A percentile compares a stretch with the other conserved stretches of the same genome.
Conservation (phyloP, 2,888 invertebrate species). For the Zele albiditarsus region DNA sequence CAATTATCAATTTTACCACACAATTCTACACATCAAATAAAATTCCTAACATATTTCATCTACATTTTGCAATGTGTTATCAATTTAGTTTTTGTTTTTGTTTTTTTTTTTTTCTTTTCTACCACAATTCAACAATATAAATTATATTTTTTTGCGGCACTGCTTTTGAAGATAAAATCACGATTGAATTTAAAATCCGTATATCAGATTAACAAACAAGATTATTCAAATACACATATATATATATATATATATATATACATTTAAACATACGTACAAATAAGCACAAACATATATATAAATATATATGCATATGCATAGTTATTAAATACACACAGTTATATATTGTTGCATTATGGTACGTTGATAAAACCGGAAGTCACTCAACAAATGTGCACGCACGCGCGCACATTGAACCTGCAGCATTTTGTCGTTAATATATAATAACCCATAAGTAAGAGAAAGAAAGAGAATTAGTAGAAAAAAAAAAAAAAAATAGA, state of each 20-base stretch:
- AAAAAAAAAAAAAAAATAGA: constrained; percentile 44
- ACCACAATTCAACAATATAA: constrained; percentile 5
- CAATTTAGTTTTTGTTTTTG: too few relatives aligned
- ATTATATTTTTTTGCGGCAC: background rate
- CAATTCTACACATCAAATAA: too few relatives aligned
- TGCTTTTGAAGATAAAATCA: background rate
- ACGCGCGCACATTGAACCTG: constrained; percentile 44
- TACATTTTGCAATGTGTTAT: background rate
- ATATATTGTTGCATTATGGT: constrained; percentile 6
- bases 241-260: background rate
- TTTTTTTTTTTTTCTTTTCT: too few relatives aligned
- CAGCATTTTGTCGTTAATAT: constrained; percentile 28
- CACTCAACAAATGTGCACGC: constrained; percentile 35
- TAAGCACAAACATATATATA: background rate
- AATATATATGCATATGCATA: background rate
- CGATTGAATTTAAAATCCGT: background rate
- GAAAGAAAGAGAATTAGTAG: constrained; percentile 44
- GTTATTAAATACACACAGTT: background rate
- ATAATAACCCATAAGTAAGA: constrained; percentile 33
- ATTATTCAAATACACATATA: background rate
- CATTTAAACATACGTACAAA: background rate
- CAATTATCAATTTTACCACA: too few relatives aligned
- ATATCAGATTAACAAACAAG: background rate
- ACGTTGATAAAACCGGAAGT: constrained; percentile 33
- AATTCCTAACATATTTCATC: background rate